Evolutionary conservation across 2,888 invertebrate genomes (phyloP).

Genomic region (Hydrotaea diabolus): DNA sequence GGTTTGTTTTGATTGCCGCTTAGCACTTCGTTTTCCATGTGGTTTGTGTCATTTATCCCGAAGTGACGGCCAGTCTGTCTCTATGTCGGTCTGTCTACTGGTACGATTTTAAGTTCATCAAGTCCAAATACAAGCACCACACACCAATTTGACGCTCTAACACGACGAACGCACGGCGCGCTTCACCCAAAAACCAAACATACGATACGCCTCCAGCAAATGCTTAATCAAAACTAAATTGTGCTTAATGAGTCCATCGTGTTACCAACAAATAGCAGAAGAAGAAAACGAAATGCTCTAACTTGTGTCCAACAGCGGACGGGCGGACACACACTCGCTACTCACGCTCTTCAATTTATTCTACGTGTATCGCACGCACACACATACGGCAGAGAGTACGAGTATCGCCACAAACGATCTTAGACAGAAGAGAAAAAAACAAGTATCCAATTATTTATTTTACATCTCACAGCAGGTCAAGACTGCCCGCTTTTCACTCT

Average conservation of each 20-base stretch:
- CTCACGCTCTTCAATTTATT: background rate
- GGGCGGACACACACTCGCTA: background rate
- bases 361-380: background rate
- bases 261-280: conserved; percentile 12
- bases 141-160: conserved; percentile 40
- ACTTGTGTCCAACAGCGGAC: background rate
- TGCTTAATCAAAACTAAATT: conserved; percentile 66
- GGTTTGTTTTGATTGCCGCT: background rate
- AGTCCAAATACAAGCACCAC: conserved; percentile 21
- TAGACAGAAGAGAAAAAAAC: background rate
- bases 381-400: background rate
- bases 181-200: conserved; percentile 46
- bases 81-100: background rate
- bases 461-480: too few species aligned
- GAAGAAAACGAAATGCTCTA: background rate
- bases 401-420: background rate
- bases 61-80: background rate
- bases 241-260: conserved; percentile 54
- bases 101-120: too few species aligned
- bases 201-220: conserved; percentile 63
- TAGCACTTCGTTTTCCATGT: conserved; percentile 5
- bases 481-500: too few species aligned
- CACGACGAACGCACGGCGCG: conserved; percentile 34
- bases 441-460: background rate
- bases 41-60: background rate